Percentiles rank a stretch among this genome's conserved stretches.
Conservation (phyloP, 2,113 vertebrate species). For the Lepus americanus region DNA sequence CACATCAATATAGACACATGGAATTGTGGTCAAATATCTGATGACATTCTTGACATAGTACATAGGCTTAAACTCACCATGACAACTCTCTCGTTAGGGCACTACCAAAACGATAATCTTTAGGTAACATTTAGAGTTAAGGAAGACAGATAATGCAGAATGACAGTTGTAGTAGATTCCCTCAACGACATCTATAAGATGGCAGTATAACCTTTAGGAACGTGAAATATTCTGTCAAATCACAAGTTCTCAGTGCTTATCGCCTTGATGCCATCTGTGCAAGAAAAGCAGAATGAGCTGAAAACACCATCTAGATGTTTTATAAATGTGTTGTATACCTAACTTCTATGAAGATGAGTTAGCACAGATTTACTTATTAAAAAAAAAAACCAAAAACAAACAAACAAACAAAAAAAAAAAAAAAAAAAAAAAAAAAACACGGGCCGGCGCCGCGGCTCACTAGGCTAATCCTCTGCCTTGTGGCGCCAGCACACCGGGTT, state of each 20-base stretch:
- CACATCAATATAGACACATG: slow-evolving; percentile 5
- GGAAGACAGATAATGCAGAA: neutral
- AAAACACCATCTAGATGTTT: neutral
- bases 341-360: slow-evolving; percentile 22
- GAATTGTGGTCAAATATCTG: slow-evolving; percentile 60
- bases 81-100: neutral
- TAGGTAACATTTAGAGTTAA: neutral
- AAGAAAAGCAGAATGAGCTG: neutral
- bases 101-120: neutral
- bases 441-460: no score
- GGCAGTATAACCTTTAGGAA: neutral
- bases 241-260: neutral
- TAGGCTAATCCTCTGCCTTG: no score
- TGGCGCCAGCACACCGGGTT: no score
- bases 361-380: neutral
- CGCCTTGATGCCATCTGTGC: neutral
- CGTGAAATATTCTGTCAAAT: slow-evolving; percentile 9
- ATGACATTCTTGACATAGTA: slow-evolving; percentile 58
- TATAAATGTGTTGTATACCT: neutral
- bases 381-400: no score
- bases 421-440: no score
- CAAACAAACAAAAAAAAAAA: no score
- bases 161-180: neutral
- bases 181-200: neutral
- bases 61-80: slow-evolving; percentile 11